Base-by-base conservation (phyloP, 1,140 invertebrate genomes). In the Diprion similis region DNA sequence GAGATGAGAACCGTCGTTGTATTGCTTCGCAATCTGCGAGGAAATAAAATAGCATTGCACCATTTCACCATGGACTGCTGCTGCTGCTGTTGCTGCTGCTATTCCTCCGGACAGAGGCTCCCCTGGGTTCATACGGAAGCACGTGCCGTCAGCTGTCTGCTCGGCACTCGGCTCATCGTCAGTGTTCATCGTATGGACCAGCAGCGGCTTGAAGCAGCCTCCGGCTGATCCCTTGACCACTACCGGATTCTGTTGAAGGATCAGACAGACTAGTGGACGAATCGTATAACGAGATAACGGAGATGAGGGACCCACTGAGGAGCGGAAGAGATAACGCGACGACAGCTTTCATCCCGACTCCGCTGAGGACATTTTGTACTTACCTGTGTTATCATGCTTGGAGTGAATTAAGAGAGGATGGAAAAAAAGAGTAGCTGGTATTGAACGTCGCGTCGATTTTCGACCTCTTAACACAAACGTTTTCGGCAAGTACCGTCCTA, bases 121-220 rank as follows among this genome's bases (percentile, higher is more conserved):
- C 51, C 51, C 51, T 59, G 51, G 51, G 9, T 8, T 59, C n/a
- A 17, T 13, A 59, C 51, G 51, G 51, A 59, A 59, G 51, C 51
- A 59, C 51, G 51, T 59, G 51, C 51, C 51, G 51, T 59, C 51
- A 59, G 51, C 51, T 59, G 51, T 59, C 11, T 17, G 51, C n/a
- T 17, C n/a, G 11, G 6, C 11, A 59, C 51, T 59, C 24, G 24
- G 11, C 51, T 59, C 51, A 37, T 59, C 51, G n/a, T 17, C 51
- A 59, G 51, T 17, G 24, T 37, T 37, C 24, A 37, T 37, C 24
- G 24, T 37, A 1, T 37, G 24, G 24, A 37, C 24, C 24, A 1
- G 24, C 24, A 37, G 24, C 24, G 2, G 24, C 24, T 37, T 37
- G 24, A 37, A 37, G 1, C 51, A 59, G 51, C 51, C 51, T 59